Evolutionary conservation across 2,888 invertebrate genomes (phyloP).

Genomic region (Brassicogethes aeneus): DNA sequence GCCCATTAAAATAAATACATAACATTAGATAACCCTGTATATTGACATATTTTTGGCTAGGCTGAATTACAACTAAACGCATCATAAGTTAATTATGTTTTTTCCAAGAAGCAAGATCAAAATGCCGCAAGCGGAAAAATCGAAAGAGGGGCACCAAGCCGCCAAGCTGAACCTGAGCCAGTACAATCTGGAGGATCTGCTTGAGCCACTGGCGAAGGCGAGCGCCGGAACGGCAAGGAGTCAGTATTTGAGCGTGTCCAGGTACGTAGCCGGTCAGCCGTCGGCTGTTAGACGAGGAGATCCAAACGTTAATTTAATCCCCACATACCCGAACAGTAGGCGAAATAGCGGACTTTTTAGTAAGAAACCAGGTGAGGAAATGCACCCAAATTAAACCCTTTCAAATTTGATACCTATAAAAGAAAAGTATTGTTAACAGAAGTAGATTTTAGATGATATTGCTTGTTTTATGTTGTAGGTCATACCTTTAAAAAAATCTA

Average conservation of each 20-base stretch:
- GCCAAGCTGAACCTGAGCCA: slow-evolving; percentile 41
- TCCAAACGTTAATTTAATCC: slow-evolving; percentile 25
- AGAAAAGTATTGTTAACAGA: background rate
- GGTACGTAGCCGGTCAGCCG: slow-evolving; percentile 64
- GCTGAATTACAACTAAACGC: too few species aligned
- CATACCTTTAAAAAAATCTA: too few species aligned
- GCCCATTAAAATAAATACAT: too few species aligned
- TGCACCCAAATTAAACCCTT: too few species aligned
- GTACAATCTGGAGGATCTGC: slow-evolving; percentile 40
- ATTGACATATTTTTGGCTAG: too few species aligned
- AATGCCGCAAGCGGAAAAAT: slow-evolving; percentile 19
- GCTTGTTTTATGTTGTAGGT: too few species aligned
- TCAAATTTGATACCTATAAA: too few species aligned
- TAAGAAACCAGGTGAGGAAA: slow-evolving; percentile 21
- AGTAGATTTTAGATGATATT: too few species aligned
- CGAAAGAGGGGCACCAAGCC: slow-evolving; percentile 43
- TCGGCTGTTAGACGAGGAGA: slow-evolving; percentile 29
- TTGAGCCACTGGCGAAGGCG: slow-evolving; percentile 36
- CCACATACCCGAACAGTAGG: slow-evolving; percentile 18
- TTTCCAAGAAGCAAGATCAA: slow-evolving; percentile 32
- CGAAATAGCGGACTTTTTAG: slow-evolving; percentile 24
- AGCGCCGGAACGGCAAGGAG: slow-evolving; percentile 51
- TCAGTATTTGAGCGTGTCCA: slow-evolving; percentile 67
- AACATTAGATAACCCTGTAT: too few species aligned
- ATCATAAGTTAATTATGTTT: too few species aligned